Evolutionary conservation across 92 coral and sea anemone species (phyloP), one percentile per base, ranked within the genome.

Genomic region (Parazoanthus darwini): DNA sequence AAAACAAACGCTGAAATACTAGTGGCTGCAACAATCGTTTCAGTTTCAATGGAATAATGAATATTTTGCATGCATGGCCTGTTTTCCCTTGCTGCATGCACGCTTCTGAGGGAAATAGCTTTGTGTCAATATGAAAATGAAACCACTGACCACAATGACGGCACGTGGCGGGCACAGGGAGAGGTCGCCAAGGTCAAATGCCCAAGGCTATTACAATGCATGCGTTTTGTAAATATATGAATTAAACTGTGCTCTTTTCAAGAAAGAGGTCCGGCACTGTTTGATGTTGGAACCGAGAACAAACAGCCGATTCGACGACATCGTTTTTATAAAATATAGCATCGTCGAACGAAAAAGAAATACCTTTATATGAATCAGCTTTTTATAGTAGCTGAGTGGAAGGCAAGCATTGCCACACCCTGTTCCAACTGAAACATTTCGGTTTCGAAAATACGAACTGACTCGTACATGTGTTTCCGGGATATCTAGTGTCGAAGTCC

Each of bases 81-180:
- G 44, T 13, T 58, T 80, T 80, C 9, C 7, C 18, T 36, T 35
- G 85, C 85, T 58, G 39, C 38, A 80, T 23, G n/a, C 85, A 80
- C 72, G 48, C 85, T 80, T 79, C 15, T 79, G 2, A 23, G 50
- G 82, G 82, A 50, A 79, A 79, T n/a, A 65, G 38, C 85, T 58
- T 80, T 80, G 85, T 80, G 85, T n/a, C 50, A 68, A 56, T 37
- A 58, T 33, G 70, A 58, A 80, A 56, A 77, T 14, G 85, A 80
- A 80, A 80, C 73, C 71, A 14, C 68, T 58, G 43, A 33, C 85
- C 85, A 80, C 70, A 56, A 80, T 54, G 72, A 35, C 56, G 85
- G 85, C 85, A 80, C 85, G 85, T 80, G 85, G 85, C 71, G 71
- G 44, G n/a, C 70, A 80, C 25, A 35, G 46, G 85, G 56, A 33